A percentile compares a stretch with the other conserved stretches of the same genome.
phyloP scores from a whole-genome alignment of 2,888 invertebrate species.

The Amphipoea lucens region DNA sequence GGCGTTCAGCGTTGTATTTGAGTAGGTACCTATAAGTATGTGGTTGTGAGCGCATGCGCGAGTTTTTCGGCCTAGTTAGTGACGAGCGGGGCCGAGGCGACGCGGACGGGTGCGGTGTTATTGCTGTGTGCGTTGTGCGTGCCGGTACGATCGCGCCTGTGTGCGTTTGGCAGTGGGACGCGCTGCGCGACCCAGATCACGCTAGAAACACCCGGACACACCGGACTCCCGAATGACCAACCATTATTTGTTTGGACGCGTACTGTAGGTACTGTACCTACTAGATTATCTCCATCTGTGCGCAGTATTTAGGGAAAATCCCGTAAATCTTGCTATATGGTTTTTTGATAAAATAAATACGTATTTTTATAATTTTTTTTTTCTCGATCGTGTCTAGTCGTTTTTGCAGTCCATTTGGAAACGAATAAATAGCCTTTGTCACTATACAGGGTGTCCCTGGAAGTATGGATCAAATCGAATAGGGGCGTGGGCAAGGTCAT shows the following conservation, averaged over 20 bases:
- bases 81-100: conserved; percentile 73
- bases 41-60: conserved; percentile 77
- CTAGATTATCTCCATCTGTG: conserved; percentile 4
- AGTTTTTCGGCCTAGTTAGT: conserved; percentile 84
- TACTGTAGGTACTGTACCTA: background rate
- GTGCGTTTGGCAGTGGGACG: conserved; percentile 81
- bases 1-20: conserved; percentile 2
- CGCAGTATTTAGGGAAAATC: background rate
- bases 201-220: conserved; percentile 56
- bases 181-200: conserved; percentile 81
- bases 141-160: conserved; percentile 50
- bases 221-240: conserved; percentile 40
- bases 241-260: conserved; percentile 31
- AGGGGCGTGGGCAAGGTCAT: too few species aligned
- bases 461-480: too few species aligned
- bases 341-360: background rate
- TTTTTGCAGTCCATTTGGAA: background rate
- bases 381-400: too few species aligned
- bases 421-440: background rate
- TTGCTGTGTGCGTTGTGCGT: conserved; percentile 66
- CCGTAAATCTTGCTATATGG: background rate
- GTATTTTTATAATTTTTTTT: too few species aligned
- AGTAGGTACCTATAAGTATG: conserved; percentile 24
- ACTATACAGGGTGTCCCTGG: too few species aligned
- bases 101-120: conserved; percentile 43